phyloP scores from a whole-genome alignment of 2,888 invertebrate genomes.

The Argyresthia albistria region DNA sequence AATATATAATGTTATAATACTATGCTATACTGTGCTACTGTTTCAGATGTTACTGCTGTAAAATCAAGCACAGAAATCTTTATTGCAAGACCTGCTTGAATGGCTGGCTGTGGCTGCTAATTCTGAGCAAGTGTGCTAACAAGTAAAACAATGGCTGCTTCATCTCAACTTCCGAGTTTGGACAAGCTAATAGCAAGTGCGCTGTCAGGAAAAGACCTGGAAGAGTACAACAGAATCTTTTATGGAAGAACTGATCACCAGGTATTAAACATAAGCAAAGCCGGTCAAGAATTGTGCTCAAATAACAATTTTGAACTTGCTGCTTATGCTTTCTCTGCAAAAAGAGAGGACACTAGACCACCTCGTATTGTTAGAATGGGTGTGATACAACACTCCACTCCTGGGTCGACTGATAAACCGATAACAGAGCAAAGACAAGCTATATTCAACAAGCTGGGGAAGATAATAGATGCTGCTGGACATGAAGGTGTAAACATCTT shows the following conservation, averaged over 20 bases:
- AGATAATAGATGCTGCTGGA: slow-evolving; percentile 85
- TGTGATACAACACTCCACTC: slow-evolving; percentile 89
- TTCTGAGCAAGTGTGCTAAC: too few relatives aligned
- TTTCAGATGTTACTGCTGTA: too few relatives aligned
- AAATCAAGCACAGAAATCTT: too few relatives aligned
- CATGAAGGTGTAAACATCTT: slow-evolving; percentile 87
- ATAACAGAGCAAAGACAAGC: slow-evolving; percentile 84
- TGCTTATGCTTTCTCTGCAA: slow-evolving; percentile 80
- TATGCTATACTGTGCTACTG: too few relatives aligned
- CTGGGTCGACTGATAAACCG: slow-evolving; percentile 80
- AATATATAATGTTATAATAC: too few relatives aligned
- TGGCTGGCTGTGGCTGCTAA: too few relatives aligned
- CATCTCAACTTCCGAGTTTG: slow-evolving; percentile 36
- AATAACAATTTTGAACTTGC: slow-evolving; percentile 80
- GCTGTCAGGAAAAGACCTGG: slow-evolving; percentile 59
- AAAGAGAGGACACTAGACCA: slow-evolving; percentile 78
- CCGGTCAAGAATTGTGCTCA: slow-evolving; percentile 54
- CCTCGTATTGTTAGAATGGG: slow-evolving; percentile 86
- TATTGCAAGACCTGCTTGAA: too few relatives aligned
- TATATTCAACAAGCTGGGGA: slow-evolving; percentile 80
- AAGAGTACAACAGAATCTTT: slow-evolving; percentile 80
- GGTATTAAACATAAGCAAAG: slow-evolving; percentile 61
- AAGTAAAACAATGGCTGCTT: slow-evolving; percentile 24
- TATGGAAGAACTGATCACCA: slow-evolving; percentile 80
- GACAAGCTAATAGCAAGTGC: slow-evolving; percentile 35